These are phyloP conservation scores for Noctua janthina DNA, from an alignment of 2,888 invertebrate genomes.

Conservation along the genomic window DNA sequence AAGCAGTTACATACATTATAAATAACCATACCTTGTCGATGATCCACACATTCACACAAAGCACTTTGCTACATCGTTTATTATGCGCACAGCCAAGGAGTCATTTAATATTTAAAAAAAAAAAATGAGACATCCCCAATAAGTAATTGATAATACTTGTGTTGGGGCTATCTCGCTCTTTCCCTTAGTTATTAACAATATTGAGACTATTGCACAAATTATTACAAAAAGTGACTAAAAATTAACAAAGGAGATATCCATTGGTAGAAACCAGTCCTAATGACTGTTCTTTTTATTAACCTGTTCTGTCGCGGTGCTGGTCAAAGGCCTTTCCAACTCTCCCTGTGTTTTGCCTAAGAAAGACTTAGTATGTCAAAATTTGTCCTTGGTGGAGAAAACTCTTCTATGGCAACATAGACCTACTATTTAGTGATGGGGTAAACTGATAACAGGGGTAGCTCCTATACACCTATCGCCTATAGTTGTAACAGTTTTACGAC, in stretches of 20 bases:
- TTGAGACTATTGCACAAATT: too few species aligned
- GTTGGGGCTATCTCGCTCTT: too few species aligned
- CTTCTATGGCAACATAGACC: neutral
- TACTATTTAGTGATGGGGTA: constrained; percentile 5
- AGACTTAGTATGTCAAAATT: neutral
- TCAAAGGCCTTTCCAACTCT: neutral
- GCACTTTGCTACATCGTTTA: too few species aligned
- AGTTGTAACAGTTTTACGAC: constrained; percentile 43
- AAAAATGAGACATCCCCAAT: too few species aligned
- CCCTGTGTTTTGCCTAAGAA: neutral
- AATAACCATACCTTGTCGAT: too few species aligned
- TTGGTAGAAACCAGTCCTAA: neutral
- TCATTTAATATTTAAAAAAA: too few species aligned
- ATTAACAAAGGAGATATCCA: neutral
- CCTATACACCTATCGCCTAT: neutral
- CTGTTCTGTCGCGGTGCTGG: neutral
- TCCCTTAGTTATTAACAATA: too few species aligned
- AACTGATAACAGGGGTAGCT: constrained; percentile 36
- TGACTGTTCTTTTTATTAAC: neutral
- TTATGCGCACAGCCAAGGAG: too few species aligned
- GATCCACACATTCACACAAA: too few species aligned
- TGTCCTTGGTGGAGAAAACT: neutral
- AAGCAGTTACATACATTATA: too few species aligned
- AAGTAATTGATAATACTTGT: too few species aligned
- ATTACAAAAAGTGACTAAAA: too few species aligned